Base-by-base conservation (phyloP, 2,888 invertebrate genomes). In the Agrenia bidenticulata region DNA sequence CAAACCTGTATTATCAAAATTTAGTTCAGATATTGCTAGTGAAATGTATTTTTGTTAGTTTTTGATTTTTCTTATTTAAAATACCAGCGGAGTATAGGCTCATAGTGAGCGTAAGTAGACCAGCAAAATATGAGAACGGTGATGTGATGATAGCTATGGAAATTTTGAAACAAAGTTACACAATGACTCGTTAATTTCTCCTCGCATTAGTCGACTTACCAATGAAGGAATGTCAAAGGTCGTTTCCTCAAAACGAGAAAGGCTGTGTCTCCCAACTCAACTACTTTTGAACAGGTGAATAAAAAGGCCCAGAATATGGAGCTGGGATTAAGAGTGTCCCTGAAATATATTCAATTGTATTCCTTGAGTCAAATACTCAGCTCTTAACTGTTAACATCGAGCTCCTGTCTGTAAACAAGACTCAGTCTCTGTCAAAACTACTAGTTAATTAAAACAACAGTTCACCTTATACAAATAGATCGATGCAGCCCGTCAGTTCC, bases 101-200 rank as follows among this genome's bases (percentile, higher is more conserved):
- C 69, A 27, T 61, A 69, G 19, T 64, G 32, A 4, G 54, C 23
- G 19, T 61, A 69, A 15, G 63, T 51, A 13, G 66, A 63, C 66
- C 63, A 69, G 42, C 61, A 66, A 23, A 69, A 64, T 4, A 58
- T 37, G 1, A 69, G 54, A 23, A 69, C 69, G 2, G 69, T 64
- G 39, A 69, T 55, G 53, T 69, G 69, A 53, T 69, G 69, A 23
- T 64, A 69, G 63, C 69, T 69, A 57, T 5, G 19, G 17, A 41
- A 21, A 51, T 21, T 51, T 15, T 2, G 23, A 23, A 19, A 21
- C 58, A 58, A 41, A 27, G 9, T 59, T 59, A 15, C 58, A 58
- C 23, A 4, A 32, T 32, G 4, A 32, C 4, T 32, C 11, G 4
- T 45, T 45, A 45, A 45, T 17, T 45, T 45, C 15, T 45, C 15